A percentile compares a stretch with the other conserved stretches of the same genome.
Evolutionary conservation across 2,888 invertebrate species (phyloP).

Genomic region (Drosophila pseudotakahashii): DNA sequence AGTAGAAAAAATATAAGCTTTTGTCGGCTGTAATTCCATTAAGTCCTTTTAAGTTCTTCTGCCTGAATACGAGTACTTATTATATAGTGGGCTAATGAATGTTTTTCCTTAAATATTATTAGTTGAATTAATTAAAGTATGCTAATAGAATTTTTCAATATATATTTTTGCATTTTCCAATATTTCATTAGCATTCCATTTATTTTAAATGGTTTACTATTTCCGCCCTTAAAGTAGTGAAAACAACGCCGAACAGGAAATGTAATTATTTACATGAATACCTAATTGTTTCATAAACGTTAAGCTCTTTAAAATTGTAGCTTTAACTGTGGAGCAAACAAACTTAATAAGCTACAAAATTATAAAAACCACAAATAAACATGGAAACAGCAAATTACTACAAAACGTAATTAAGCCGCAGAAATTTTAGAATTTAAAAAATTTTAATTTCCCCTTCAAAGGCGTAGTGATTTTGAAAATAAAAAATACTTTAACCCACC

Average conservation of each 20-base stretch:
- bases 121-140: too few relatives aligned
- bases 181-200: not conserved
- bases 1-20: not conserved
- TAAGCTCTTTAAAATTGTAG: not conserved
- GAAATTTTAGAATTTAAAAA: not conserved
- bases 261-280: slow-evolving; percentile 33
- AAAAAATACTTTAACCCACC: slow-evolving; percentile 1
- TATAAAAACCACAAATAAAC: not conserved
- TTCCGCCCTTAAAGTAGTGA: slow-evolving; percentile 7
- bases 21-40: slow-evolving; percentile 14
- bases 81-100: too few relatives aligned
- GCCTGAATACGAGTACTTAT: not conserved
- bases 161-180: too few relatives aligned
- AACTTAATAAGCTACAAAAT: too few relatives aligned
- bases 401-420: not conserved
- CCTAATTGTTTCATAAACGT: slow-evolving; percentile 29
- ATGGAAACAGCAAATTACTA: too few relatives aligned
- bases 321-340: slow-evolving; percentile 2
- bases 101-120: too few relatives aligned
- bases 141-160: too few relatives aligned
- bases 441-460: not conserved
- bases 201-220: not conserved
- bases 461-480: too few relatives aligned
- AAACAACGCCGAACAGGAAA: not conserved
- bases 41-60: slow-evolving; percentile 5